Conservation (phyloP, 2,888 invertebrate species). For the Boloria euphrosyne region DNA sequence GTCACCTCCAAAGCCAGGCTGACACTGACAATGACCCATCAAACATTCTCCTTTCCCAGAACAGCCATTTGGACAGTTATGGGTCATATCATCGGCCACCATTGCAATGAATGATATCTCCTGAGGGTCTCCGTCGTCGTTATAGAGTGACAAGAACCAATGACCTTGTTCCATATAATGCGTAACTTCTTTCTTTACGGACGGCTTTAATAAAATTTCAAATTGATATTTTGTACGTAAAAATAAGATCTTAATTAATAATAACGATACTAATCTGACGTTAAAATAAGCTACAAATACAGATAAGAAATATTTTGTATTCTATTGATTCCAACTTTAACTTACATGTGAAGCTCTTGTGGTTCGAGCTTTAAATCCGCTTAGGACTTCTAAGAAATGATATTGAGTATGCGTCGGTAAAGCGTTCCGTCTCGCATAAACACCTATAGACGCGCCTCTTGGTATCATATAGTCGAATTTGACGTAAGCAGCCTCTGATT, state of each 20-base stretch:
- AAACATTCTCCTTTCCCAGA: constrained; percentile 98
- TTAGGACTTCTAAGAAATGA: constrained; percentile 96
- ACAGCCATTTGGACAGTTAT: constrained; percentile 97
- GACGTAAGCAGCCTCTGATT: constrained; percentile 95
- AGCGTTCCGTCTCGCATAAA: constrained; percentile 96
- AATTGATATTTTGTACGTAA: background rate
- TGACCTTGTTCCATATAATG: constrained; percentile 98
- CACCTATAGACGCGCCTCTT: constrained; percentile 95
- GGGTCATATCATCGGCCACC: constrained; percentile 95
- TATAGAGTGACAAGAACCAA: constrained; percentile 97
- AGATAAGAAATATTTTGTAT: constrained; percentile 5
- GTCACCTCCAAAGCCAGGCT: constrained; percentile 97
- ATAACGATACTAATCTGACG: background rate
- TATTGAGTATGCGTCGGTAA: constrained; percentile 98
- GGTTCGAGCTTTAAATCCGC: constrained; percentile 93
- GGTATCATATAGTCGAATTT: constrained; percentile 97
- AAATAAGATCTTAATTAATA: background rate
- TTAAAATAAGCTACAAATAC: too few relatives aligned
- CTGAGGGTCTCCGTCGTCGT: constrained; percentile 96
- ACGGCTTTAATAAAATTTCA: constrained; percentile 80
- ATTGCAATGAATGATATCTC: constrained; percentile 92
- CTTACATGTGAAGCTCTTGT: constrained; percentile 94
- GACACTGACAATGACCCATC: constrained; percentile 97
- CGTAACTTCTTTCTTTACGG: constrained; percentile 94
- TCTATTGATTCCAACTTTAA: constrained; percentile 48